Percentiles rank a stretch among this genome's conserved stretches.
Conservation (phyloP, 23 tunicate species). For the Botrylloides violaceus region DNA sequence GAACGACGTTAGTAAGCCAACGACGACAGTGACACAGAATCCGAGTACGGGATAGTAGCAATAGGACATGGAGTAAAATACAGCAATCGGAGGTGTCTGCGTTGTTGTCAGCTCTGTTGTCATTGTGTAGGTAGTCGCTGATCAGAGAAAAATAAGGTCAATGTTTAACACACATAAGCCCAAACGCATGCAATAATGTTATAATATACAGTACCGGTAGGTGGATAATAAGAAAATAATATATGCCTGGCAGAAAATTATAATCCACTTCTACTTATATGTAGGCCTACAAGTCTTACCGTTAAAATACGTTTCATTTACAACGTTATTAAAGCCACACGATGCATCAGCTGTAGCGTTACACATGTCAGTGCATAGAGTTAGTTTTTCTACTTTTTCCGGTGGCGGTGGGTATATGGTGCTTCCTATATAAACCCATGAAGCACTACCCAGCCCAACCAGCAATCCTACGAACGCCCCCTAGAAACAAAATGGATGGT, state of each 20-base stretch:
- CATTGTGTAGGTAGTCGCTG: background rate
- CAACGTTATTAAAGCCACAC: slow-evolving; percentile 1
- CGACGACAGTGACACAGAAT: slow-evolving; percentile 9
- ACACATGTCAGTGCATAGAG: slow-evolving; percentile 18
- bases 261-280: too few species aligned
- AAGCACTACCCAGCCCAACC: slow-evolving; percentile 29
- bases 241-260: too few species aligned
- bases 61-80: slow-evolving; percentile 20
- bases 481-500: slow-evolving; percentile 10
- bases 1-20: slow-evolving; percentile 13
- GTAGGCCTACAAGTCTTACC: too few species aligned
- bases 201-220: too few species aligned
- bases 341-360: slow-evolving; percentile 18
- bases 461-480: slow-evolving; percentile 48
- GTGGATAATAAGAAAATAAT: too few species aligned
- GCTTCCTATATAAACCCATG: slow-evolving; percentile 59
- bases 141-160: background rate
- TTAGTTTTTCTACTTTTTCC: slow-evolving; percentile 17
- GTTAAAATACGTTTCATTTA: too few species aligned
- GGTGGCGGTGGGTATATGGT: slow-evolving; percentile 41
- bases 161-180: too few species aligned
- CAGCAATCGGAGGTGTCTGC: slow-evolving; percentile 14
- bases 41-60: slow-evolving; percentile 12
- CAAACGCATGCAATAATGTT: too few species aligned
- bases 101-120: background rate